Evolutionary conservation across 1,140 invertebrate species (phyloP).

Genomic region (Cydia fagiglandana): DNA sequence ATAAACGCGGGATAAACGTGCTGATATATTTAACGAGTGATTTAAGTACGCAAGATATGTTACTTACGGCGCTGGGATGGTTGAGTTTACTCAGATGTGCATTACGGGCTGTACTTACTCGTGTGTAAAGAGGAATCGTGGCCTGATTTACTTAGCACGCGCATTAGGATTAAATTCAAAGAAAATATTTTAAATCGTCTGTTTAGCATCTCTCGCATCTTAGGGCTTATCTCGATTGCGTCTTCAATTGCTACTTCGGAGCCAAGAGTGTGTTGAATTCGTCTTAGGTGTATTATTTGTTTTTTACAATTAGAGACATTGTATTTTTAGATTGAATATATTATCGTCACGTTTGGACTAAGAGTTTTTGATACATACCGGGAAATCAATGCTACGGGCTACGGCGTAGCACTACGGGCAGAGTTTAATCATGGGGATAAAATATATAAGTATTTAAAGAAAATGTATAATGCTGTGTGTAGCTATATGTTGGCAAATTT

Average conservation of each 20-base stretch:
- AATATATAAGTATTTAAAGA: background rate
- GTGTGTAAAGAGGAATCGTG: background rate
- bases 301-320: too few relatives aligned
- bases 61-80: background rate
- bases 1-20: background rate
- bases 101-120: background rate
- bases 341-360: background rate
- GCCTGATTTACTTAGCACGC: background rate
- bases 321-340: background rate
- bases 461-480: background rate
- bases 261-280: too few relatives aligned
- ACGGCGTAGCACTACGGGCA: background rate
- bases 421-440: background rate
- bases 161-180: background rate
- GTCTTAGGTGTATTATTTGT: too few relatives aligned
- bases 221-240: too few relatives aligned
- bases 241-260: too few relatives aligned
- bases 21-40: conserved; percentile 10
- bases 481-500: background rate
- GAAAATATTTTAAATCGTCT: too few relatives aligned
- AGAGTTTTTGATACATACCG: background rate
- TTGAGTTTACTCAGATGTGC: background rate
- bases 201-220: too few relatives aligned
- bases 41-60: conserved; percentile 9
- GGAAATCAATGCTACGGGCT: background rate